Evolutionary conservation across 2,113 vertebrate genomes (phyloP).

Genomic region (Stigmatopora nigra): DNA sequence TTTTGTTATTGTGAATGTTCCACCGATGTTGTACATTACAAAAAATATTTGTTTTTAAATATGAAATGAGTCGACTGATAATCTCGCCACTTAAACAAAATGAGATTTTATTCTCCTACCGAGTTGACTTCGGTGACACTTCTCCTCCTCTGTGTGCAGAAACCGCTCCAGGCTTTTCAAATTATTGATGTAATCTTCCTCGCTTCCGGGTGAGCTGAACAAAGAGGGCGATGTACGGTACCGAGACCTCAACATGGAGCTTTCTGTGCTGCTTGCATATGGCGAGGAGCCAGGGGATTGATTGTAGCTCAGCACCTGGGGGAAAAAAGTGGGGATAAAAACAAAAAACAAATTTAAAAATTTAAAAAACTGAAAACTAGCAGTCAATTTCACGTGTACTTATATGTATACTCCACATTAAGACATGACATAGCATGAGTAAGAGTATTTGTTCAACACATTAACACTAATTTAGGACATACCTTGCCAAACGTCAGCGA

Average conservation of each 20-base stretch:
- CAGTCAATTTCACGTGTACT: neutral
- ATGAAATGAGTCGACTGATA: neutral
- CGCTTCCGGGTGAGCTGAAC: conserved; percentile 81
- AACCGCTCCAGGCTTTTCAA: conserved; percentile 69
- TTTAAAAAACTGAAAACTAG: neutral
- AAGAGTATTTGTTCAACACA: no score
- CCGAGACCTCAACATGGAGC: conserved; percentile 74
- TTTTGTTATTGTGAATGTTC: no score
- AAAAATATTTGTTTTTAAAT: no score
- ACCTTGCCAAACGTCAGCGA: conserved; percentile 77
- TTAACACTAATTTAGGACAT: neutral
- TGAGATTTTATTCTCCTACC: conserved; percentile 57
- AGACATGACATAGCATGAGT: no score
- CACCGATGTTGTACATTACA: no score
- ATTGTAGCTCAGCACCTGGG: conserved; percentile 76
- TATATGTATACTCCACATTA: no score
- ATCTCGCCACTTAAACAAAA: neutral
- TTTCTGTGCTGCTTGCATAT: conserved; percentile 72
- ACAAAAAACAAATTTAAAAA: no score
- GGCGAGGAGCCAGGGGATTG: conserved; percentile 71
- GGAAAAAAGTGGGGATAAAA: no score
- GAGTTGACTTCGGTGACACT: conserved; percentile 82
- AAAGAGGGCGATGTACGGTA: conserved; percentile 81
- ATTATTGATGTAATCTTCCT: conserved; percentile 88
- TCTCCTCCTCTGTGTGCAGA: conserved; percentile 85